Evolutionary conservation across 2,797 vertebrate genomes (phyloP).

Genomic region (Neopelma chrysocephalum): DNA sequence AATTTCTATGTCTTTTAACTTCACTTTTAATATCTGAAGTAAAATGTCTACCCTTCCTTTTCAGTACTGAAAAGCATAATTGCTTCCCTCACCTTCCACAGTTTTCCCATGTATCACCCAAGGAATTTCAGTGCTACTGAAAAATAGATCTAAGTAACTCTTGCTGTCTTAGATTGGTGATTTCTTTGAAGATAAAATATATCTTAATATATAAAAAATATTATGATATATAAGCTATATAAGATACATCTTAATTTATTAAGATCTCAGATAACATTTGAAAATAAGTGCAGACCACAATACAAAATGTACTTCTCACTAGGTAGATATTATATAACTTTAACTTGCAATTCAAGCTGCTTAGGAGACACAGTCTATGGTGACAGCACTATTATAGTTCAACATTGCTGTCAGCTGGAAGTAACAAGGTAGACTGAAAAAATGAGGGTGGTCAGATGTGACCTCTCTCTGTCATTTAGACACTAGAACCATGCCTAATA

Average conservation of each 20-base stretch:
- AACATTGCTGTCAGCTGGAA: neutral
- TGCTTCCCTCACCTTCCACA: neutral
- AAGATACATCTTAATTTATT: too few relatives aligned
- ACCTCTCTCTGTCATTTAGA: neutral
- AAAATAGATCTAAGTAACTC: neutral
- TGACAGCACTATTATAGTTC: neutral
- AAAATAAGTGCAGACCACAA: neutral
- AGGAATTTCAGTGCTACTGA: neutral
- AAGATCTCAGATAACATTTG: neutral
- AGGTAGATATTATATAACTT: neutral
- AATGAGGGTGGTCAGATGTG: neutral
- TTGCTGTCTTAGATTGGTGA: neutral
- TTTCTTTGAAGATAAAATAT: neutral
- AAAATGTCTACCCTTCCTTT: neutral
- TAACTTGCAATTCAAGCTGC: neutral
- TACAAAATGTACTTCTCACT: neutral
- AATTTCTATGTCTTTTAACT: neutral
- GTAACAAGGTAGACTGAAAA: neutral
- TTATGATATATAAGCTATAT: too few relatives aligned
- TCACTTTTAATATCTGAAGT: neutral
- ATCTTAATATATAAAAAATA: too few relatives aligned
- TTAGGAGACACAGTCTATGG: neutral
- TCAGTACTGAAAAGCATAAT: neutral
- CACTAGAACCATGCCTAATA: fast-evolving
- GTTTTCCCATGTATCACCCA: fast-evolving